Percentiles rank a stretch among this genome's conserved stretches.
phyloP scores from a whole-genome alignment of 2,113 vertebrate genomes.

The Oplegnathus fasciatus region DNA sequence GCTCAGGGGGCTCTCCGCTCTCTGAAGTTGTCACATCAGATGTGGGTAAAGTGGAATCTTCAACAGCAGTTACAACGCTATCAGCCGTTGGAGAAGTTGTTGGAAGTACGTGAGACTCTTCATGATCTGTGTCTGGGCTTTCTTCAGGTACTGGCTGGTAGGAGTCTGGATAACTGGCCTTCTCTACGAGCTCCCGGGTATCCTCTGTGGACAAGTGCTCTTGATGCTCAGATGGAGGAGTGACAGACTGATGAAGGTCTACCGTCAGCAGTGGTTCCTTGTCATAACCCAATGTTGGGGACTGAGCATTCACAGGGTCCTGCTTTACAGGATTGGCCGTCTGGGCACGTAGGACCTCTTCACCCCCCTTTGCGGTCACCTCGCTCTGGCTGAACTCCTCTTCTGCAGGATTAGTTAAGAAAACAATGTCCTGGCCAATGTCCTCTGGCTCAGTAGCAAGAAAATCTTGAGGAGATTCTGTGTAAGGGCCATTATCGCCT shows the following conservation, averaged over 20 bases:
- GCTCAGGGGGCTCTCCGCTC: not conserved
- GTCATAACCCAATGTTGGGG: slow-evolving; percentile 2
- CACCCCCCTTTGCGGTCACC: slow-evolving; percentile 67
- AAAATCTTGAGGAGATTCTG: slow-evolving; percentile 76
- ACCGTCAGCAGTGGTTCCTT: not conserved
- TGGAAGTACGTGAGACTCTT: slow-evolving; percentile 14
- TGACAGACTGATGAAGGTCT: slow-evolving; percentile 22
- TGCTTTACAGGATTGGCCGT: slow-evolving; percentile 71
- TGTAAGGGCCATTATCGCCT: slow-evolving; percentile 78
- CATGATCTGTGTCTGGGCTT: slow-evolving; percentile 12
- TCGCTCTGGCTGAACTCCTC: slow-evolving; percentile 83
- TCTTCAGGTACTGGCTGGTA: slow-evolving; percentile 55
- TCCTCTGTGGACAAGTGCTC: slow-evolving; percentile 36
- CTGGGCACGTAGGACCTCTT: slow-evolving; percentile 86
- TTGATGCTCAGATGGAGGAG: slow-evolving; percentile 30
- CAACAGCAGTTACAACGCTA: slow-evolving; percentile 3
- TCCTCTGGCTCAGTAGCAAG: slow-evolving; percentile 82
- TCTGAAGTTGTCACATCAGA: slow-evolving; percentile 26
- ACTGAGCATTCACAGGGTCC: not conserved
- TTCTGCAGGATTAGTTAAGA: slow-evolving; percentile 85
- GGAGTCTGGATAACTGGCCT: slow-evolving; percentile 31
- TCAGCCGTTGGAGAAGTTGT: slow-evolving; percentile 7
- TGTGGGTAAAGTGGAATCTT: slow-evolving; percentile 31
- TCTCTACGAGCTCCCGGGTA: slow-evolving; percentile 36
- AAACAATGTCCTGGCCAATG: slow-evolving; percentile 84